Percentiles rank a stretch among this genome's conserved stretches.
These are phyloP conservation scores for Arctocebus calabarensis DNA, from an alignment of 2,797 vertebrate genomes.

Conservation along the genomic window DNA sequence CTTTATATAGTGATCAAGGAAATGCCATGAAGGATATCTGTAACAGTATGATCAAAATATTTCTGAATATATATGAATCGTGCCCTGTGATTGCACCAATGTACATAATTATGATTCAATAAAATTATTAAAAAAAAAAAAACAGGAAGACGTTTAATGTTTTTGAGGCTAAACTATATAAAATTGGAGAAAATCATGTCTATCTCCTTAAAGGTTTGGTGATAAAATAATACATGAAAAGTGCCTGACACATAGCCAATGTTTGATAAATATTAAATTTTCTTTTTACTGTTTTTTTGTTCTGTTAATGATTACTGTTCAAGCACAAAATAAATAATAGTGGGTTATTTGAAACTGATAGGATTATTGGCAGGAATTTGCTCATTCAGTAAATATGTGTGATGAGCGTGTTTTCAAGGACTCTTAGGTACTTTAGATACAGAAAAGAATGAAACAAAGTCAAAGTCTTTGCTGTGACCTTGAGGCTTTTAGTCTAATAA, in stretches of 20 bases:
- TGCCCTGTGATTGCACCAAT: too few species aligned
- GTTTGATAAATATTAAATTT: not conserved
- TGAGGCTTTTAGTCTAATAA: not conserved
- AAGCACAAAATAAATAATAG: not conserved
- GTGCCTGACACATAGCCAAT: not conserved
- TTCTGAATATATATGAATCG: too few species aligned
- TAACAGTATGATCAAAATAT: too few species aligned
- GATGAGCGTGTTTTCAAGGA: not conserved
- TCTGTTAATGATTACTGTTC: not conserved
- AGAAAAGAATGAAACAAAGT: not conserved
- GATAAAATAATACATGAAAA: not conserved
- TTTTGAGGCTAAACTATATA: slow-evolving; percentile 1
- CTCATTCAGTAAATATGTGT: not conserved
- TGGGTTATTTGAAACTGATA: not conserved
- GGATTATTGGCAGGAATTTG: not conserved
- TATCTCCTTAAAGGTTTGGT: not conserved
- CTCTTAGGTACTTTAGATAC: not conserved
- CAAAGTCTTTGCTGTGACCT: not conserved
- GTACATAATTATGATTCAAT: too few species aligned
- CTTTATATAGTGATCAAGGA: too few species aligned
- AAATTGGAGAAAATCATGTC: slow-evolving; percentile 20
- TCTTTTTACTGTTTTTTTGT: not conserved
- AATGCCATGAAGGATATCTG: too few species aligned
- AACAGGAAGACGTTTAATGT: not conserved
- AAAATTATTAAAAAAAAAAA: too few species aligned